Conservation (phyloP, 2,797 vertebrate species). For the Manis javanica region DNA sequence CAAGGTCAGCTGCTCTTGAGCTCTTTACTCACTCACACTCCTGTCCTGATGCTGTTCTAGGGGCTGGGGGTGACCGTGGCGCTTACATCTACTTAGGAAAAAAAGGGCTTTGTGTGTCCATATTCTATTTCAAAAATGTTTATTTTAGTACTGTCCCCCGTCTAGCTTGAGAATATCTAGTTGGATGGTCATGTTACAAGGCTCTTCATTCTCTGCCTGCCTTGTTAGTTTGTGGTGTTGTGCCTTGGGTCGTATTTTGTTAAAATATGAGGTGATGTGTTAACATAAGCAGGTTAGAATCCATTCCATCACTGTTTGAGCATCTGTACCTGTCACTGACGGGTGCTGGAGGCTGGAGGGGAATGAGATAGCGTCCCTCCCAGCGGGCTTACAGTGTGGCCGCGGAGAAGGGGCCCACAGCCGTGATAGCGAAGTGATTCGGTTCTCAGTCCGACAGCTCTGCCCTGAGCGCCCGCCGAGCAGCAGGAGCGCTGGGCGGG, state of each 20-base stretch:
- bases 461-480: too few species aligned
- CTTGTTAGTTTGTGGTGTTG: neutral
- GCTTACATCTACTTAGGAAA: neutral
- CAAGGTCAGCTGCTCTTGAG: neutral
- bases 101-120: neutral
- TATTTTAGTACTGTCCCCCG: neutral
- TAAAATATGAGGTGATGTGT: neutral
- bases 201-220: neutral
- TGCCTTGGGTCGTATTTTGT: neutral
- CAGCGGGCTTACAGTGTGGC: neutral
- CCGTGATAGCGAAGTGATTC: neutral
- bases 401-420: neutral
- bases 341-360: neutral
- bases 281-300: neutral
- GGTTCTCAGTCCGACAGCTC: too few species aligned
- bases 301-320: neutral
- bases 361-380: neutral
- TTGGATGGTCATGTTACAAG: neutral
- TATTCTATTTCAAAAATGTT: neutral
- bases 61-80: neutral
- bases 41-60: neutral
- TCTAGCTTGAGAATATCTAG: neutral
- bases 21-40: neutral
- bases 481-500: neutral
- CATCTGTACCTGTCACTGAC: neutral